Base-by-base conservation (phyloP, 1,140 invertebrate species). In the Diachasmimorpha longicaudata region DNA sequence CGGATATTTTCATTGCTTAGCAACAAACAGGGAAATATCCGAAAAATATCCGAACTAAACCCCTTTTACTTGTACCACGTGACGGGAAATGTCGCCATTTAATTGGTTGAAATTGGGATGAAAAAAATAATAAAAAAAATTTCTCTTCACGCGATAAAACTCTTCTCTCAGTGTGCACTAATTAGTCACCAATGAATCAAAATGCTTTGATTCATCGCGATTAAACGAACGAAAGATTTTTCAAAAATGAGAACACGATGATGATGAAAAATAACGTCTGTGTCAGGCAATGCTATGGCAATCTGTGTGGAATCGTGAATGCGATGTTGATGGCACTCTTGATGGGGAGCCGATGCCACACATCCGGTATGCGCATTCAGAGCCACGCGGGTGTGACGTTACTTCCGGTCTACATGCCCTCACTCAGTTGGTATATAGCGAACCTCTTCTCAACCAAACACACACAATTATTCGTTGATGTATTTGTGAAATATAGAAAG, bases 351-450 rank as follows among this genome's bases (percentile, higher is more conserved):
- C 87, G 87, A 88, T 89, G 88, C 86, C 87, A 87, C 86, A 85
- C 88, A 88, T 89, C 88, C 88, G 88, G 88, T 89, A 89, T 89
- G 88, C 88, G 88, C 88, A 89, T 89, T 89, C 85, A 89, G 85
- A 89, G 81, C 84, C 87, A 89, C 84, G 87, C 88, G 88, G 86
- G 84, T 89, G 88, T 89, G 87, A 89, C 87, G 87, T 88, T 89
- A 85, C 85, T 89, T 89, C 88, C 88, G 87, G 85, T 84, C 87
- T 88, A 87, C 83, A 88, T 88, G 85, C 85, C 84, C 86, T 85
- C 84, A 80, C 76, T 79, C 80, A 74, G 74, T 77, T 75, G 77
- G 80, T 58, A 75, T 52, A 52, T 44, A 39, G 19, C 13, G 31
- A 73, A 21, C 23, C 52, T 36, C 37, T 39, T 73, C 36, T 73